phyloP scores from a whole-genome alignment of 2,113 vertebrate genomes.

The Himantopus leucocephalus region DNA sequence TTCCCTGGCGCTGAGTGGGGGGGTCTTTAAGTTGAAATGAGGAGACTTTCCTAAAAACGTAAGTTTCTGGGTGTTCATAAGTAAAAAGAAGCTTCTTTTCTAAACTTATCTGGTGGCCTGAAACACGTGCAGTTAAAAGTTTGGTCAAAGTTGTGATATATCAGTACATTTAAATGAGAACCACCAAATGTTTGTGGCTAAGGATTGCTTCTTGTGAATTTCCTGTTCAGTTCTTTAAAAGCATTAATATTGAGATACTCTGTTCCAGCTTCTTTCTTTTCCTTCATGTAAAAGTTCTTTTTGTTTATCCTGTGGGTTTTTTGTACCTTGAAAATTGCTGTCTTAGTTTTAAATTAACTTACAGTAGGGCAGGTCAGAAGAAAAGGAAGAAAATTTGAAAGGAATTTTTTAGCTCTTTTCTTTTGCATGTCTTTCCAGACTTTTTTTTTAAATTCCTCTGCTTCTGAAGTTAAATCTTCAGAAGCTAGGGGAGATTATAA shows the following conservation, averaged over 20 bases:
- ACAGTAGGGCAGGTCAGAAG: background rate
- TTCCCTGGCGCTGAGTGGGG: background rate
- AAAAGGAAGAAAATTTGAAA: background rate
- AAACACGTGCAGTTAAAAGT: background rate
- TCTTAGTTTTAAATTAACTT: background rate
- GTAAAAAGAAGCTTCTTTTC: background rate
- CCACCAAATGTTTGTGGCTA: background rate
- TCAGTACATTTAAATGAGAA: background rate
- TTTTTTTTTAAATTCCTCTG: background rate
- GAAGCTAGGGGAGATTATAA: background rate
- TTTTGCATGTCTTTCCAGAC: background rate
- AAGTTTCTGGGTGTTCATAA: background rate
- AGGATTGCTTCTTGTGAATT: background rate
- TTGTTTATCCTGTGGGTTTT: background rate
- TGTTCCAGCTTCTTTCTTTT: background rate
- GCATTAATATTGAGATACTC: background rate
- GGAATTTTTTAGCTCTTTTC: background rate
- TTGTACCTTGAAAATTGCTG: background rate
- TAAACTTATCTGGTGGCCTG: background rate
- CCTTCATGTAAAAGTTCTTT: background rate
- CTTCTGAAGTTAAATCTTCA: background rate
- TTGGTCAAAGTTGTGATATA: background rate
- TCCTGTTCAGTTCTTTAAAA: background rate
- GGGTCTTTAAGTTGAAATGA: background rate
- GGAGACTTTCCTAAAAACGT: background rate